Evolutionary conservation across 2,888 invertebrate genomes (phyloP), one percentile per base, ranked within the genome.

Genomic region (Leptothorax acervorum): DNA sequence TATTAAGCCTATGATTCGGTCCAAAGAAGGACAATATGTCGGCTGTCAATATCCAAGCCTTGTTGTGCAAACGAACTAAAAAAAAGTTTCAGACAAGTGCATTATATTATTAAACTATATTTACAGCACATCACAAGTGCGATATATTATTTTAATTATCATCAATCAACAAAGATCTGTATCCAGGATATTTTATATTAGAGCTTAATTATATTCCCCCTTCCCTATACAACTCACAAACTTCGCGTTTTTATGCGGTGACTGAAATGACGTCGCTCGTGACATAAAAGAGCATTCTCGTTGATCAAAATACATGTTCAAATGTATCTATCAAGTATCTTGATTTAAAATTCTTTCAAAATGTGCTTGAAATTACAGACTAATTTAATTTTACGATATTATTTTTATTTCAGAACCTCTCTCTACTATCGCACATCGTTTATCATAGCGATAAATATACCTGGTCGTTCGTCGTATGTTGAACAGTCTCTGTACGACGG

Each of bases 401-500:
- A 35, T 35, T 35, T 6, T 35, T 6, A 35, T 35, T 35, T 35
- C 6, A 6, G 35, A 6, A 5, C n/a, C 28, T 1, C 31, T 60
- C 60, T 60, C 2, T 60, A 60, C 28, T 15, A 8, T 31, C 1
- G 3, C 8, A 60, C 2, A 31, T 4, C 18, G 5, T 35, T 35
- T 6, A 3, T 60, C 6, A 57, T 28, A 23, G 23, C 18, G 5
- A 60, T 31, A 60, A 12, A 12, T 74, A 12, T 74, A 74, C 73
- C n/a, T 51, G 0, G 0, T 4, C 6, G 0, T 12, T 8, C 4
- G 3, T 3, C 1, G 1, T 15, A 53, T 51, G 5, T 0, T 35
- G 4, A 0, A 35, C 6, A 0, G 5, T 35, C 6, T 5, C 6
- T 4, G 35, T 35, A 35, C 35, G 35, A 35, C 35, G 35, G 45